Conservation (phyloP, 2,888 invertebrate genomes). For the Sinelater perroti region DNA sequence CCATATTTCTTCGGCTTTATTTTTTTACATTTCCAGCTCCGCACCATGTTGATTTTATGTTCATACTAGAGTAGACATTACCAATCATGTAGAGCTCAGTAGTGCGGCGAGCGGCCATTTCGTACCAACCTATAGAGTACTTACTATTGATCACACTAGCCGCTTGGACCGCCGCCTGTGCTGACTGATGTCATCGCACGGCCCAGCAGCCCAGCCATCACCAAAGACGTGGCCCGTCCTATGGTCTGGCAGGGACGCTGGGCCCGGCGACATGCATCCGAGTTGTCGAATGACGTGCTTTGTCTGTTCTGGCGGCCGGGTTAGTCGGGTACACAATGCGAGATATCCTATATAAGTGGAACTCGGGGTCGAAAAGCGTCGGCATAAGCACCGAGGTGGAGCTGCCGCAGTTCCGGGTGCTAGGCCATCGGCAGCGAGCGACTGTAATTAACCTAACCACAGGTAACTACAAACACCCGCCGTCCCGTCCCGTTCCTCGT, state of each 20-base stretch:
- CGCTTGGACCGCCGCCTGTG: conserved; percentile 40
- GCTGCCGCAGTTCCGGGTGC: conserved; percentile 96
- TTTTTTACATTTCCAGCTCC: conserved; percentile 37
- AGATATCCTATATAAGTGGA: conserved; percentile 97
- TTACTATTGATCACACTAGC: conserved; percentile 34
- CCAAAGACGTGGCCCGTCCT: too few relatives aligned
- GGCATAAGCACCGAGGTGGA: conserved; percentile 95
- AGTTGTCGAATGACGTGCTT: conserved; percentile 60
- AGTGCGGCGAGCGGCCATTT: conserved; percentile 38
- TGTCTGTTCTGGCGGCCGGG: conserved; percentile 62
- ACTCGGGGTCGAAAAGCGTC: conserved; percentile 90
- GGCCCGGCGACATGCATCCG: conserved; percentile 36
- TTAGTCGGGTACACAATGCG: conserved; percentile 97
- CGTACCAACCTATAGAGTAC: conserved; percentile 11
- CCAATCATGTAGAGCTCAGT: conserved; percentile 46
- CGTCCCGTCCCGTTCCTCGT: conserved; percentile 54
- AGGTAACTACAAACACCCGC: conserved; percentile 75
- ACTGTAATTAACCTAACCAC: conserved; percentile 94
- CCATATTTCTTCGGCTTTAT: conserved; percentile 39
- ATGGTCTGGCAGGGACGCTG: conserved; percentile 4
- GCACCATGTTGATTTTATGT: conserved; percentile 41
- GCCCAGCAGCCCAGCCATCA: conserved; percentile 33
- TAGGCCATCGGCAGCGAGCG: conserved; percentile 94
- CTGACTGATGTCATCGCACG: conserved; percentile 38
- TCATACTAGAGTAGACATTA: conserved; percentile 43